Evolutionary conservation across 2,888 invertebrate genomes (phyloP).

Genomic region (Drosophila gaucha): DNA sequence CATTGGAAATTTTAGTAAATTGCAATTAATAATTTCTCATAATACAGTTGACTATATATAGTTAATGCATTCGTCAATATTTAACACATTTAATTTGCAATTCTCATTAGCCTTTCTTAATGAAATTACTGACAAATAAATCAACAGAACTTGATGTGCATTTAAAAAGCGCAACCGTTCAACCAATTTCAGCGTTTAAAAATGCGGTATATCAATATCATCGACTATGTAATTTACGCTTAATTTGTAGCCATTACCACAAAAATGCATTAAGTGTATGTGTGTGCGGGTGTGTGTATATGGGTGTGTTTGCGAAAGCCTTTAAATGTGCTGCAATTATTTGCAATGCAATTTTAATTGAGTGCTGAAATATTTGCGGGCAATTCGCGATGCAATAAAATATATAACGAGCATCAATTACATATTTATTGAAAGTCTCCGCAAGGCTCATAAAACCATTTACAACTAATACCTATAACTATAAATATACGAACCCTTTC

Average conservation of each 20-base stretch:
- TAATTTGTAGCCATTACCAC: conserved; percentile 78
- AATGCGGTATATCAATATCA: conserved; percentile 69
- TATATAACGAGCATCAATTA: conserved; percentile 45
- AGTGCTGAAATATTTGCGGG: conserved; percentile 79
- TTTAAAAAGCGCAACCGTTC: conserved; percentile 52
- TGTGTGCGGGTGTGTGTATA: conserved; percentile 3
- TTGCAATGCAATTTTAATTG: conserved; percentile 78
- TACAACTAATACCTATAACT: conserved; percentile 31
- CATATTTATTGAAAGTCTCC: conserved; percentile 46
- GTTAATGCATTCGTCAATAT: conserved; percentile 34
- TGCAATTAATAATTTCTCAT: conserved; percentile 4
- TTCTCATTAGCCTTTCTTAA: conserved; percentile 58
- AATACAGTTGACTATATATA: background rate
- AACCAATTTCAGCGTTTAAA: conserved; percentile 45
- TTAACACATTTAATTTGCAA: conserved; percentile 48
- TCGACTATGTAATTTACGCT: conserved; percentile 73
- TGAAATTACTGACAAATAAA: conserved; percentile 59
- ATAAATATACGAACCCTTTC: no score
- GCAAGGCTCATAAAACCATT: conserved; percentile 31
- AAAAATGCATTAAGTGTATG: conserved; percentile 70
- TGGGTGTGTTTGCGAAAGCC: conserved; percentile 22
- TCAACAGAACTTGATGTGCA: conserved; percentile 46
- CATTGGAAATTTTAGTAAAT: no score
- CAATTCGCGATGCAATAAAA: conserved; percentile 46
- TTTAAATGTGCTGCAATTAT: conserved; percentile 78